A percentile compares a stretch with the other conserved stretches of the same genome.
Conservation (phyloP, 2,888 invertebrate genomes). For the Clanis bilineata region DNA sequence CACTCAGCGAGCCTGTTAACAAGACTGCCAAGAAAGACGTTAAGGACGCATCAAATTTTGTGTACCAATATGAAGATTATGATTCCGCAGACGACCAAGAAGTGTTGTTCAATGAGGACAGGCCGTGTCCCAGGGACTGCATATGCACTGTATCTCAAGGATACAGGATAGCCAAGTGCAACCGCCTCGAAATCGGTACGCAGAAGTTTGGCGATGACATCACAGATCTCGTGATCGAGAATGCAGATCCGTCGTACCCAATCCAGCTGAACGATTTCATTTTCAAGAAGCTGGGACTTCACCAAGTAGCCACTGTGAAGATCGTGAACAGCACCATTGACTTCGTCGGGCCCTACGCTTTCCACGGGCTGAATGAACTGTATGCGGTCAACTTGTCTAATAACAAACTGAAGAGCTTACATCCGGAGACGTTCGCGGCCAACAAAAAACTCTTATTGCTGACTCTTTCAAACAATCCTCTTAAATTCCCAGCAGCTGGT, state of each 20-base stretch:
- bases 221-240: conserved; percentile 85
- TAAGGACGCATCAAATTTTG: conserved; percentile 56
- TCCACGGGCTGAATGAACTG: conserved; percentile 85
- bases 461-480: conserved; percentile 85
- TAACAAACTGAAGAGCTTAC: conserved; percentile 84
- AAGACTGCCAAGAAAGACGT: conserved; percentile 58
- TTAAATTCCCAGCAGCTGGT: conserved; percentile 71
- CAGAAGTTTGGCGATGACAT: conserved; percentile 86
- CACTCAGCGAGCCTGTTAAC: conserved; percentile 61
- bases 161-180: conserved; percentile 85
- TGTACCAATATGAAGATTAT: conserved; percentile 70
- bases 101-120: conserved; percentile 72
- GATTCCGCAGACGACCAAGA: conserved; percentile 75
- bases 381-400: conserved; percentile 87
- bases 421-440: conserved; percentile 86
- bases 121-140: conserved; percentile 84
- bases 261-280: conserved; percentile 83
- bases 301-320: conserved; percentile 85
- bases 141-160: conserved; percentile 83
- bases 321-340: conserved; percentile 87
- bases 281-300: conserved; percentile 84
- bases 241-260: conserved; percentile 81
- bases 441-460: conserved; percentile 85
- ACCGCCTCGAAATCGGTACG: conserved; percentile 84
- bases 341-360: conserved; percentile 85